These are phyloP conservation scores for Poicephalus meyeri DNA, from an alignment of 2,113 vertebrate species.

Conservation along the genomic window DNA sequence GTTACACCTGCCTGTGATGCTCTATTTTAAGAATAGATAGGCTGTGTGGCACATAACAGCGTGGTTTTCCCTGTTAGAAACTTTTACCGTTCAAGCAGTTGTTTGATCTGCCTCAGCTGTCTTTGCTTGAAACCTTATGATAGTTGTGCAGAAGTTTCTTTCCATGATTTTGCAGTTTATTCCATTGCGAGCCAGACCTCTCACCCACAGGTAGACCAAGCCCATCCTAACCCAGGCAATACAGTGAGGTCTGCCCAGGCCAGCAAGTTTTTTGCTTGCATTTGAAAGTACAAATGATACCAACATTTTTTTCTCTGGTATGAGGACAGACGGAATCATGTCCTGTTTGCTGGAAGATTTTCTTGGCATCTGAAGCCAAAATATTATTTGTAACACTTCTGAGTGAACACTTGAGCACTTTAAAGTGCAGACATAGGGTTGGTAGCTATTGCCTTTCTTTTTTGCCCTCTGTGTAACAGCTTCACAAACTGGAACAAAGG, in stretches of 20 bases:
- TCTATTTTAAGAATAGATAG: neutral
- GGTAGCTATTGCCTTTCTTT: conserved; percentile 20
- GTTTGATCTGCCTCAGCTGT: neutral
- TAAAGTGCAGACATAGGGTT: neutral
- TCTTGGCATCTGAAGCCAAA: conserved; percentile 44
- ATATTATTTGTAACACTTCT: conserved; percentile 50
- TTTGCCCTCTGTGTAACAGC: neutral
- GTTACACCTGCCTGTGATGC: neutral
- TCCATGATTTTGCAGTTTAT: neutral
- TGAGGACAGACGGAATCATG: conserved; percentile 30
- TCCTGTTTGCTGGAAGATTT: conserved; percentile 26
- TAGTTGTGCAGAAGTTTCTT: neutral
- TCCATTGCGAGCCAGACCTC: neutral
- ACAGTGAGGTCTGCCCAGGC: rapidly evolving
- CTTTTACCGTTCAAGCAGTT: neutral
- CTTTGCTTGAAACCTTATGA: neutral
- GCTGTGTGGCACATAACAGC: neutral
- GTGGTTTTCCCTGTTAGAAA: neutral
- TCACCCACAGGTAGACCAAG: neutral
- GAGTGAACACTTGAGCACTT: conserved; percentile 26
- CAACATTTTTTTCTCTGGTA: neutral
- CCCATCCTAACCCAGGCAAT: neutral
- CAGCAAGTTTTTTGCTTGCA: neutral
- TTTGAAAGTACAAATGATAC: neutral
- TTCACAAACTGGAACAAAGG: conserved; percentile 35